A percentile compares a stretch with the other conserved stretches of the same genome.
Conservation (phyloP, 2,888 invertebrate genomes). For the Zygogramma bicolorata region DNA sequence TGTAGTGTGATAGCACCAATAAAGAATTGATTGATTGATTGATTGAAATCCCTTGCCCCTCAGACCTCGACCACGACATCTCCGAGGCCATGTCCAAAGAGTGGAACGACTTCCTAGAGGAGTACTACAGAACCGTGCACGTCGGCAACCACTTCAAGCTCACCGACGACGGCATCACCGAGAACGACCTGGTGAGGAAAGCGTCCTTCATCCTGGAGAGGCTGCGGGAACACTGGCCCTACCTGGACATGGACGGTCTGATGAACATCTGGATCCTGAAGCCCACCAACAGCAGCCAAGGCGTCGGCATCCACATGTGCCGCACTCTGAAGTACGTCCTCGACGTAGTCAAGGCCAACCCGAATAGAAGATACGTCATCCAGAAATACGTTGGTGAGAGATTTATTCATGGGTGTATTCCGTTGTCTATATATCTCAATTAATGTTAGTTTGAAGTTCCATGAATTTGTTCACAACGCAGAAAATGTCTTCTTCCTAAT, state of each 20-base stretch:
- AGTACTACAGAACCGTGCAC: constrained; percentile 75
- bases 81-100: constrained; percentile 67
- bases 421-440: background rate
- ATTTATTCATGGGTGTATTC: too few species aligned
- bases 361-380: constrained; percentile 78
- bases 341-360: constrained; percentile 71
- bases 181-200: constrained; percentile 60
- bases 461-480: too few species aligned
- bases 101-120: constrained; percentile 78
- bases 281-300: constrained; percentile 85
- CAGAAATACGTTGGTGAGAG: constrained; percentile 90
- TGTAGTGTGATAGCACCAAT: too few species aligned
- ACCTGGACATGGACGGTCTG: constrained; percentile 80
- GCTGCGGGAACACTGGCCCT: constrained; percentile 72
- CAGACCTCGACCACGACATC: constrained; percentile 60
- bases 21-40: too few species aligned
- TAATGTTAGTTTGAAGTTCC: background rate
- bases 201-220: constrained; percentile 73
- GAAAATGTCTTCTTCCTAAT: too few species aligned
- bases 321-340: constrained; percentile 80
- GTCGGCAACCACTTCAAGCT: constrained; percentile 70
- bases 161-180: constrained; percentile 54
- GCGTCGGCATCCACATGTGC: constrained; percentile 85
- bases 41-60: too few species aligned
- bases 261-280: constrained; percentile 93